phyloP scores from a whole-genome alignment of 2,113 vertebrate genomes.

The Falcunculus frontatus region DNA sequence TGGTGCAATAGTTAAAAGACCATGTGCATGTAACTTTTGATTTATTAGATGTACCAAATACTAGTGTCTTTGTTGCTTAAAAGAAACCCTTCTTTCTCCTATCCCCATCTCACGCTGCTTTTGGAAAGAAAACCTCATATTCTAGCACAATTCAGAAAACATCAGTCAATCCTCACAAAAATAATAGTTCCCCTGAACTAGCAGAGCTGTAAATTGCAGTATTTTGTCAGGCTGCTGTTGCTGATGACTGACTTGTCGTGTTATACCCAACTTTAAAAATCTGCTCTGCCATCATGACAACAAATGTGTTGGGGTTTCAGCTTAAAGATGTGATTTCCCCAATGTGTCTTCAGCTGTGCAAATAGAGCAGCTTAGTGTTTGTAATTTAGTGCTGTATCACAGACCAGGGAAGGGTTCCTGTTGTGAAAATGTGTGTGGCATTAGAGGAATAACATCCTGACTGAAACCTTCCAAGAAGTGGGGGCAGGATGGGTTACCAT shows the following conservation, averaged over 20 bases:
- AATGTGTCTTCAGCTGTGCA: conserved; percentile 7
- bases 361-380: background rate
- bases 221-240: conserved; percentile 19
- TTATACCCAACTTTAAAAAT: background rate
- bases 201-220: conserved; percentile 26
- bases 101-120: background rate
- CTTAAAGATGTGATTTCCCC: background rate
- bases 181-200: background rate
- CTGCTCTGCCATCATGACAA: background rate
- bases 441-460: background rate
- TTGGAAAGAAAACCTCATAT: background rate
- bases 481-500: background rate
- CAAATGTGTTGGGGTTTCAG: background rate
- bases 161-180: background rate
- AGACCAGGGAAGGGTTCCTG: background rate
- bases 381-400: background rate
- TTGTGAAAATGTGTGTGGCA: background rate
- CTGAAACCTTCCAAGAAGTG: background rate
- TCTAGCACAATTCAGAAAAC: background rate
- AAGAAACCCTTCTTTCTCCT: background rate
- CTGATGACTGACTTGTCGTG: background rate
- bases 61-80: background rate
- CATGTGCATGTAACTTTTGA: background rate
- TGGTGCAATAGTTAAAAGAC: background rate
- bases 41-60: background rate